Percentiles rank a stretch among this genome's conserved stretches.
These are phyloP conservation scores for Branchinecta lindahli DNA, from an alignment of 1,140 invertebrate species.

Conservation along the genomic window DNA sequence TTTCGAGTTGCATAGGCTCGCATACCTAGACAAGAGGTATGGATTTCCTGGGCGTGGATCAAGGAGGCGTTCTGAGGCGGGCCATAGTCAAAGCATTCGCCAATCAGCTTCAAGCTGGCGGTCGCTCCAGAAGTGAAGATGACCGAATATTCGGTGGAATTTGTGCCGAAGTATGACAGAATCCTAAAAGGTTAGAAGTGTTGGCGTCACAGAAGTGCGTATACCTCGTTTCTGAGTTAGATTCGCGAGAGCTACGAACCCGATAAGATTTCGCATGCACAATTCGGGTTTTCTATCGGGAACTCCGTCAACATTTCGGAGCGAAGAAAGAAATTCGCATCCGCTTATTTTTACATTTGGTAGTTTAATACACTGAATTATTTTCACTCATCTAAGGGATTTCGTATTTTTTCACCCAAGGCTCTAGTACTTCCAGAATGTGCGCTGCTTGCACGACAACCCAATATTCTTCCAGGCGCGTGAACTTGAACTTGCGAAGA, in stretches of 20 bases:
- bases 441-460: too few relatives aligned
- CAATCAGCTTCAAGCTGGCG: conserved; percentile 59
- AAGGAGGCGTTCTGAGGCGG: conserved; percentile 41
- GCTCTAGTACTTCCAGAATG: too few relatives aligned
- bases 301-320: too few relatives aligned
- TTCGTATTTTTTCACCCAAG: too few relatives aligned
- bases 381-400: too few relatives aligned
- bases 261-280: too few relatives aligned
- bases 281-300: too few relatives aligned
- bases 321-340: too few relatives aligned
- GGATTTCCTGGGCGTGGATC: conserved; percentile 73
- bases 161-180: background rate
- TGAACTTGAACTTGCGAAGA: too few relatives aligned
- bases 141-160: background rate
- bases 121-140: conserved; percentile 47
- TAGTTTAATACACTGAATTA: too few relatives aligned
- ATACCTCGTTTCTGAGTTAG: background rate
- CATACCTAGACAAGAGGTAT: conserved; percentile 87
- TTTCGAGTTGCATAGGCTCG: conserved; percentile 39
- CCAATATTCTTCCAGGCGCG: too few relatives aligned
- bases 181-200: background rate
- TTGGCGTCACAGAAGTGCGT: background rate
- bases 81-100: conserved; percentile 58
- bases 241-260: background rate
- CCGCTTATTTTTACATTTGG: too few relatives aligned